Evolutionary conservation across 2,797 vertebrate species (phyloP), one percentile per base, ranked within the genome.

Genomic region (Pangasius sanitwongsei): DNA sequence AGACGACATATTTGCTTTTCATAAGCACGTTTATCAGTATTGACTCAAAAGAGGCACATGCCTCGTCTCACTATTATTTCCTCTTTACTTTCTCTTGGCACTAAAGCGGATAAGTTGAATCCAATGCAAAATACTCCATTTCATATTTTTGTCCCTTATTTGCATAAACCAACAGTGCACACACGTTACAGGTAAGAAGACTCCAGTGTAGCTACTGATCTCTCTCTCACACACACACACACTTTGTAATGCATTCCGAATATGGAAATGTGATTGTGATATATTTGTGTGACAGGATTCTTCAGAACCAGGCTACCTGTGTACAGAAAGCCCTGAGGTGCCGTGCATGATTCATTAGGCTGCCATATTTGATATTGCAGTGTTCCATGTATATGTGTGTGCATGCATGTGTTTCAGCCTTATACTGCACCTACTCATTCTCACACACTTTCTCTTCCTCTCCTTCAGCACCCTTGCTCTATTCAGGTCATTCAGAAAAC

Each of bases 401-500:
- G 37, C 48, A 72, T 59, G 55, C 80, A 61, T 70, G 84, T 86
- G 53, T 87, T 87, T 81, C 41, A 8, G 48, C 48, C 75, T 90
- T 90, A 86, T 87, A 85, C 53, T 75, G 84, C 86, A 91, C 83
- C 89, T 90, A 86, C 85, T 88, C 86, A 37, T 50, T 63, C 89
- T 89, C 90, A 89, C 89, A 91, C 89, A 88, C 74, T 86, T 84
- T 90, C 89, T 89, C 90, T 88, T 92, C 87, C 92, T 92, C 93
- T 89, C 91, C 91, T 94, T 90, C 92, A 90, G 91, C 91, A 91
- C 92, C 92, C 91, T 89, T 88, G 81, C 90, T 94, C 94, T 92
- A 95, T 95, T 95, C 93, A 95, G 92, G 85, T 92, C 92, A 92
- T 96, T 95, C 93, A 95, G 93, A 93, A 95, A 96, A 94, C 94